A percentile compares a stretch with the other conserved stretches of the same genome.
Evolutionary conservation across 2,797 vertebrate genomes (phyloP).

Genomic region (Centropyge bicolor): DNA sequence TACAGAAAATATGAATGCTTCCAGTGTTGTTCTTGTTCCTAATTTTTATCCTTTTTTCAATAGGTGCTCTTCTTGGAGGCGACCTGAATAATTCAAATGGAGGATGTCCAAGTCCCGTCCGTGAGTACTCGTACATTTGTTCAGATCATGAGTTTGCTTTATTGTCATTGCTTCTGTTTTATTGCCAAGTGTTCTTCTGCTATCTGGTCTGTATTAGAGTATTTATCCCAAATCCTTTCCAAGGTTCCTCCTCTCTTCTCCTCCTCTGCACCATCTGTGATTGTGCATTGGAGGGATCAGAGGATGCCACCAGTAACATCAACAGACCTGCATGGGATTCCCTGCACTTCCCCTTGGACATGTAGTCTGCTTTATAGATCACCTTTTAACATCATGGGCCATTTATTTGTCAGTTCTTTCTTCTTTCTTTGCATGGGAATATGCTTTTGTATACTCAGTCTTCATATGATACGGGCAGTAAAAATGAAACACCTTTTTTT

Average conservation of each 20-base stretch:
- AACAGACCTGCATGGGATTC: conserved; percentile 86
- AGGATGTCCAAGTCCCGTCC: conserved; percentile 96
- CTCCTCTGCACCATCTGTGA: conserved; percentile 64
- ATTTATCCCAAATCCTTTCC: conserved; percentile 38
- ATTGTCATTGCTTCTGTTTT: conserved; percentile 9
- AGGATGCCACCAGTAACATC: conserved; percentile 90
- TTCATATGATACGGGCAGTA: background rate
- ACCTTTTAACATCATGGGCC: background rate
- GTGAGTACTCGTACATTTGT: conserved; percentile 85
- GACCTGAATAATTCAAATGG: conserved; percentile 96
- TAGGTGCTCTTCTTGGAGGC: conserved; percentile 94
- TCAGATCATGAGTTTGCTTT: conserved; percentile 15
- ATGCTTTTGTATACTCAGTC: background rate
- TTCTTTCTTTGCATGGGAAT: conserved; percentile 8
- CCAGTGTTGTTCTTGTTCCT: background rate
- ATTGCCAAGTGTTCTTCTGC: conserved; percentile 16
- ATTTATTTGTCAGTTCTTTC: background rate
- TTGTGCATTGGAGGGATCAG: conserved; percentile 70
- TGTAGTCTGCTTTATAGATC: background rate
- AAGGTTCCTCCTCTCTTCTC: conserved; percentile 31
- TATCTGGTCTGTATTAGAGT: conserved; percentile 22
- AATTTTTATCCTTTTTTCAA: conserved; percentile 24
- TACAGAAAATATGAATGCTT: background rate
- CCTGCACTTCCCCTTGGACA: conserved; percentile 29
- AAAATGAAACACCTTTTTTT: background rate